These are phyloP conservation scores for Spatula versicolor DNA, from an alignment of 2,797 vertebrate genomes.

Conservation along the genomic window DNA sequence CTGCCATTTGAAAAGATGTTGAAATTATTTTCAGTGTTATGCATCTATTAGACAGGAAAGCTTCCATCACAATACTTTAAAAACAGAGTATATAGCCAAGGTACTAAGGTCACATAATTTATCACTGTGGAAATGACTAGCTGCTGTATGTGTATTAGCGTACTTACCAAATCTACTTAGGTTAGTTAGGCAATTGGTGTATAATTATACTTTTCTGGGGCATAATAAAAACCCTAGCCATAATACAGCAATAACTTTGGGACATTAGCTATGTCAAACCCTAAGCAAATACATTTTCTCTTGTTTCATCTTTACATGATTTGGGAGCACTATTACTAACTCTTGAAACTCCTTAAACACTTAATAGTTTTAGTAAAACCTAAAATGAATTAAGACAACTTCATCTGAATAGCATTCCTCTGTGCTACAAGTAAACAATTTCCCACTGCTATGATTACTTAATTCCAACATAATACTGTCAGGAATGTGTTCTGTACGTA, in stretches of 20 bases:
- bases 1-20: not conserved
- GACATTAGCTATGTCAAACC: not conserved
- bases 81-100: not conserved
- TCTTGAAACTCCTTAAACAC: not conserved
- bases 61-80: not conserved
- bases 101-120: not conserved
- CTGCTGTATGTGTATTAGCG: not conserved
- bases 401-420: not conserved
- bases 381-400: not conserved
- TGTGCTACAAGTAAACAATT: not conserved
- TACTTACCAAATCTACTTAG: not conserved
- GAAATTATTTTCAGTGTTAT: not conserved
- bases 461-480: fast-evolving
- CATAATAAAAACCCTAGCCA: not conserved
- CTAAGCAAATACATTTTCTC: not conserved
- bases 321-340: not conserved
- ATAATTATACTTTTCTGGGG: not conserved
- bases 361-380: not conserved
- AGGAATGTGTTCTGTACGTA: constrained; percentile 71
- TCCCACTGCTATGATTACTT: not conserved
- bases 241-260: not conserved
- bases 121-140: not conserved
- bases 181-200: not conserved
- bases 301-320: not conserved
- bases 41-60: not conserved